These are phyloP conservation scores for Numida meleagris DNA, from an alignment of 2,113 vertebrate species.

Conservation along the genomic window DNA sequence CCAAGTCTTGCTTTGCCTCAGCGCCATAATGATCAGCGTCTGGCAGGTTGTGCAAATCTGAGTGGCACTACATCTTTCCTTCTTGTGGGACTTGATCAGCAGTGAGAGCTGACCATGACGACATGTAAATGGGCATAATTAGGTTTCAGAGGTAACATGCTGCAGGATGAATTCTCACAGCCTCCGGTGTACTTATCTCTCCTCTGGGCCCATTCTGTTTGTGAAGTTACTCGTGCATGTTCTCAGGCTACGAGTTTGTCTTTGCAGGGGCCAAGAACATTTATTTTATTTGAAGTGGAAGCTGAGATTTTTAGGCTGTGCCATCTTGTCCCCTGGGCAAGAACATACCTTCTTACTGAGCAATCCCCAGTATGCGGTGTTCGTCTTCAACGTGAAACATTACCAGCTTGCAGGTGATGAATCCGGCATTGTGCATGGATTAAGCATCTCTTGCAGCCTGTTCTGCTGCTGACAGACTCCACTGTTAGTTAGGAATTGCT, in stretches of 20 bases:
- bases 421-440: background rate
- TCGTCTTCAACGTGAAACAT: background rate
- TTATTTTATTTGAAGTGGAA: background rate
- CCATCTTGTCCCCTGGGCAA: background rate
- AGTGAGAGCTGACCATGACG: background rate
- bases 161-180: background rate
- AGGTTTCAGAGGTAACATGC: background rate
- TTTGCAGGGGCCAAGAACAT: background rate
- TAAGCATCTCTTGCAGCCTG: background rate
- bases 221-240: background rate
- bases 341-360: background rate
- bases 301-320: background rate
- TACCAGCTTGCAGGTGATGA: background rate
- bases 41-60: background rate
- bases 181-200: background rate
- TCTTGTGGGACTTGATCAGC: rapidly evolving
- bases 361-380: background rate
- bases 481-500: background rate
- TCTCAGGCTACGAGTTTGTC: background rate
- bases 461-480: background rate
- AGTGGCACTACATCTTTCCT: background rate
- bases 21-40: background rate
- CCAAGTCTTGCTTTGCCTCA: background rate
- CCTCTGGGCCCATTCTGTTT: background rate
- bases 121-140: background rate